Base-by-base conservation (phyloP, 2,888 invertebrate species). In the Microdon myrmicae region DNA sequence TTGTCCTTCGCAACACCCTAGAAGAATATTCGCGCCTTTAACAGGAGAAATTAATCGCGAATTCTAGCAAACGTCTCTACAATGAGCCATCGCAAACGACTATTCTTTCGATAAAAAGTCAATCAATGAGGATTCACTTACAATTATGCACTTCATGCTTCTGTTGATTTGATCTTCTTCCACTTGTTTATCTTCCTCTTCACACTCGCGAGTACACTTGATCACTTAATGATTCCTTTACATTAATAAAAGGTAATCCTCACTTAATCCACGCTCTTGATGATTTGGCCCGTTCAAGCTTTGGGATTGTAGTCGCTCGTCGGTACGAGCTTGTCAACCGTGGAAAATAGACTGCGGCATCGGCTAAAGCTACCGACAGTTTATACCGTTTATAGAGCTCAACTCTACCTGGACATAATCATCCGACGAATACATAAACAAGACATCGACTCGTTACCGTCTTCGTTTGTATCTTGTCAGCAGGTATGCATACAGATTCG, bases 331-430 rank as follows among this genome's bases (percentile, higher is more conserved):
- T 72, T 71, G 73, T 70, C 76, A 73, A 73, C 75, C 73, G 71
- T 74, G 72, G 69, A 73, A 72, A 73, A 77, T 74, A 72, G 74
- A 79, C 79, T 79, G 79, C 74, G 68, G 73, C 70, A 69, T 73
- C 73, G 70, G 71, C 70, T 71, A 69, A 70, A 68, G 55, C 53
- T 55, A 67, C 56, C 71, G 70, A 69, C 69, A 70, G 77, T 77
- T 79, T 79, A 79, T 79, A 79, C 77, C 75, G 74, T 76, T 74
- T 58, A 51, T n/a, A n/a, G n/a, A n/a, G n/a, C n/a, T n/a, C n/a
- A n/a, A n/a, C n/a, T 67, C 55, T 34, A 47, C 34, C 39, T 48
- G 47, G 44, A 45, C 43, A 32, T 58, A 53, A 26, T 47, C 41
- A 28, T 32, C 23, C 12, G 3, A 14, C 4, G 39, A 26, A 41